phyloP scores from a whole-genome alignment of 2,888 invertebrate species.

The Callinectes sapidus region DNA sequence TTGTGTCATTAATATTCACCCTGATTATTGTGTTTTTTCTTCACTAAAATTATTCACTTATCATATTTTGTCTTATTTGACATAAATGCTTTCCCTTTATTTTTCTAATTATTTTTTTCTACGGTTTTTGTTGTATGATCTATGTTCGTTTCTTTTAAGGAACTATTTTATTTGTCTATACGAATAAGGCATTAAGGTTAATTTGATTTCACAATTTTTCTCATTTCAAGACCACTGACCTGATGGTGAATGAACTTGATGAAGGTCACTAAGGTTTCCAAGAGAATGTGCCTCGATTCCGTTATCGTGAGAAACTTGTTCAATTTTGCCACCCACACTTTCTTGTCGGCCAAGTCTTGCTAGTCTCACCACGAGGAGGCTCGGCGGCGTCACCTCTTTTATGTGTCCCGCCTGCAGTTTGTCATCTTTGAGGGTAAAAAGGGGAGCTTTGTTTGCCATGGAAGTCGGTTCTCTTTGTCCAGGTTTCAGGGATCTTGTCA shows the following conservation, averaged over 20 bases:
- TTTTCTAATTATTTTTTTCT: too few relatives aligned
- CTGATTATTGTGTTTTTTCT: too few relatives aligned
- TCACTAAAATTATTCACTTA: too few relatives aligned
- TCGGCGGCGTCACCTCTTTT: background rate
- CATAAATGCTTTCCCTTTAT: too few relatives aligned
- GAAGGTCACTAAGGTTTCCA: background rate
- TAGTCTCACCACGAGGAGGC: background rate
- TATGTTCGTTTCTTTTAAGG: too few relatives aligned
- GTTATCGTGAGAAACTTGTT: slow-evolving; percentile 9
- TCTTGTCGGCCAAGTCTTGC: background rate
- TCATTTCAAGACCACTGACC: background rate
- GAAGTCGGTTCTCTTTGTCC: background rate
- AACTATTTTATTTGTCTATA: too few relatives aligned
- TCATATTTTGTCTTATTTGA: too few relatives aligned
- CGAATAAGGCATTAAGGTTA: too few relatives aligned
- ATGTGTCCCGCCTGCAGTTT: background rate
- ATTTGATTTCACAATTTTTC: background rate
- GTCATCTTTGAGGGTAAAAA: background rate
- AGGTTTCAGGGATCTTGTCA: background rate
- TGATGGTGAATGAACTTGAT: slow-evolving; percentile 1
- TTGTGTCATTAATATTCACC: background rate
- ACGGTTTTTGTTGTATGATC: too few relatives aligned
- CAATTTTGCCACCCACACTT: background rate
- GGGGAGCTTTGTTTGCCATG: background rate
- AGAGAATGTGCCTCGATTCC: background rate